These are phyloP conservation scores for Aldrovandia affinis DNA, from an alignment of 2,797 vertebrate species.

Conservation along the genomic window DNA sequence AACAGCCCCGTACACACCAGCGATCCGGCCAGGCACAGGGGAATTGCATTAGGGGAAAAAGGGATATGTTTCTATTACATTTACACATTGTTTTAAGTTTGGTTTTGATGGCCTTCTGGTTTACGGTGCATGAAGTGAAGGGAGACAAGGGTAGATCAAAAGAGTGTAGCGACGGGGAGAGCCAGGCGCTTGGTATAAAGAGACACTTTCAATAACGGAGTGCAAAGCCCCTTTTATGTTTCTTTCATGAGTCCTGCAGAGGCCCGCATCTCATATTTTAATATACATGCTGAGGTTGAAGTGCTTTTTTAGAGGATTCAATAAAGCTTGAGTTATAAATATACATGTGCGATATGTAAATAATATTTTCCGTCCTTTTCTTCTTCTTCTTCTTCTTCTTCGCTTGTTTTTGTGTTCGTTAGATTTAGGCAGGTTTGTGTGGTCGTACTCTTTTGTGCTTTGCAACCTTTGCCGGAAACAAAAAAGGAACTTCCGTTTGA, in stretches of 20 bases:
- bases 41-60: conserved; percentile 80
- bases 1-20: conserved; percentile 76
- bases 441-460: conserved; percentile 1
- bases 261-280: conserved; percentile 53
- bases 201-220: conserved; percentile 54
- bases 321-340: conserved; percentile 61
- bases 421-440: conserved; percentile 21
- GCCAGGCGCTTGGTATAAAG: conserved; percentile 57
- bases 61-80: conserved; percentile 77
- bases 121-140: conserved; percentile 55
- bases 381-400: no score
- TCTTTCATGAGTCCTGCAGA: conserved; percentile 64
- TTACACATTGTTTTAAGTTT: conserved; percentile 71
- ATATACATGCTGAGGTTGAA: conserved; percentile 54
- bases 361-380: conserved; percentile 40
- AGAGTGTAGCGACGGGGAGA: conserved; percentile 41
- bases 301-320: conserved; percentile 60
- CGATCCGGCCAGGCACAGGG: conserved; percentile 74
- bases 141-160: conserved; percentile 48
- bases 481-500: not conserved
- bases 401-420: conserved; percentile 40
- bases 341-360: conserved; percentile 61
- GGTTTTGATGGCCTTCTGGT: conserved; percentile 73
- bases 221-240: conserved; percentile 58
- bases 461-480: not conserved